phyloP scores from a whole-genome alignment of 2,797 vertebrate genomes.

The Graptemys geographica region DNA sequence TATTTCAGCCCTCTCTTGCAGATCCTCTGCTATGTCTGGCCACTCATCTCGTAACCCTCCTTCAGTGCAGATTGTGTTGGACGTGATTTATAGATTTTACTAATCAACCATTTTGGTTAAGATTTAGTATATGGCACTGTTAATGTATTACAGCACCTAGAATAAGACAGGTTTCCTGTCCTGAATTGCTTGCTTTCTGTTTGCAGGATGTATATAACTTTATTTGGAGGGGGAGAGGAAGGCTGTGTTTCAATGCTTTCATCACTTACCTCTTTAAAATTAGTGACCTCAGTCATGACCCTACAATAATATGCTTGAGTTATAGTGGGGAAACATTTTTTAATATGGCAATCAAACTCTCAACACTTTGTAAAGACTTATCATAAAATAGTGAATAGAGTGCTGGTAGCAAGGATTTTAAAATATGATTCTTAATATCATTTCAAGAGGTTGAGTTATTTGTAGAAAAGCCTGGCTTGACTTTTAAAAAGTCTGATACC shows the following conservation, averaged over 20 bases:
- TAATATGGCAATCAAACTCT: neutral
- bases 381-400: neutral
- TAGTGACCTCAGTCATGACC: neutral
- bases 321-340: neutral
- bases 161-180: neutral
- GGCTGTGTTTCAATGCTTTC: accelerated
- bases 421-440: neutral
- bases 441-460: neutral
- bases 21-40: neutral
- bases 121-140: neutral
- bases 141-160: neutral
- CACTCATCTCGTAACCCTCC: neutral
- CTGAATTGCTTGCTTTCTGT: neutral
- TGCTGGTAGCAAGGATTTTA: neutral
- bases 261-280: neutral
- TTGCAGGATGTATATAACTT: neutral
- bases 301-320: neutral
- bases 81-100: neutral
- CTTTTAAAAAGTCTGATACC: neutral
- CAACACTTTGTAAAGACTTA: neutral
- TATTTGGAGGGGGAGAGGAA: neutral
- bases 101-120: neutral
- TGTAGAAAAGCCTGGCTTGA: neutral
- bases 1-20: too few relatives aligned
- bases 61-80: neutral